These are phyloP conservation scores for Pristionchus maxplancki DNA, from an alignment of 2,888 invertebrate species.

Conservation along the genomic window DNA sequence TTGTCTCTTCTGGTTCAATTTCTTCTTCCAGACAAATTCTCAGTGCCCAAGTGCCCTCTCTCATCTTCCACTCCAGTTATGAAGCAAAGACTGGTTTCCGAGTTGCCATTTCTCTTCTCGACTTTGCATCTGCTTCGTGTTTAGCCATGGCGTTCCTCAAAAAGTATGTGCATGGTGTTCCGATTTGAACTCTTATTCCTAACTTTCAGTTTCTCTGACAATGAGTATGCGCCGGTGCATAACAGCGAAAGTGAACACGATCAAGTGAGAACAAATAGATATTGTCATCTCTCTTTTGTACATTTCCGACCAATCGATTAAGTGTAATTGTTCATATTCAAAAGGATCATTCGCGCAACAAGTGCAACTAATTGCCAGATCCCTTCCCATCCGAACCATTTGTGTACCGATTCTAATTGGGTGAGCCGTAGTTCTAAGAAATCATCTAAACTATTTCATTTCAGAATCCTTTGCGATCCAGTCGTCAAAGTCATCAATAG, in stretches of 20 bases:
- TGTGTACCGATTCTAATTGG: not conserved
- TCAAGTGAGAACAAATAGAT: not conserved
- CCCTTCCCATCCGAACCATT: not conserved
- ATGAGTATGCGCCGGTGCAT: not conserved
- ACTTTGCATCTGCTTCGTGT: not conserved
- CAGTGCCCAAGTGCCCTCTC: not conserved
- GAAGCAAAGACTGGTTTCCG: not conserved
- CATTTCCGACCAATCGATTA: not conserved
- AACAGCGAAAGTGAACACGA: not conserved
- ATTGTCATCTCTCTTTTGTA: too few species aligned
- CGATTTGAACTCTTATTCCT: not conserved
- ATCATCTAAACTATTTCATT: not conserved
- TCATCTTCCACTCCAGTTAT: not conserved
- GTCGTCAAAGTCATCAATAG: not conserved
- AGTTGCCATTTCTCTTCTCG: not conserved
- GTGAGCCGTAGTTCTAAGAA: not conserved
- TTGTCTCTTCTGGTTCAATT: not conserved
- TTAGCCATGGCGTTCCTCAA: not conserved
- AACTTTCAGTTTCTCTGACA: not conserved
- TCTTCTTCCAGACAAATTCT: not conserved
- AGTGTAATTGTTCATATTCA: not conserved
- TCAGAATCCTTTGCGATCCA: not conserved
- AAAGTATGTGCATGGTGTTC: not conserved
- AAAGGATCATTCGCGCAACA: not conserved
- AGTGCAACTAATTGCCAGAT: not conserved